Percentiles rank a stretch among this genome's conserved stretches.
Conservation (phyloP, 2,888 invertebrate genomes). For the Lomographa bimaculata region DNA sequence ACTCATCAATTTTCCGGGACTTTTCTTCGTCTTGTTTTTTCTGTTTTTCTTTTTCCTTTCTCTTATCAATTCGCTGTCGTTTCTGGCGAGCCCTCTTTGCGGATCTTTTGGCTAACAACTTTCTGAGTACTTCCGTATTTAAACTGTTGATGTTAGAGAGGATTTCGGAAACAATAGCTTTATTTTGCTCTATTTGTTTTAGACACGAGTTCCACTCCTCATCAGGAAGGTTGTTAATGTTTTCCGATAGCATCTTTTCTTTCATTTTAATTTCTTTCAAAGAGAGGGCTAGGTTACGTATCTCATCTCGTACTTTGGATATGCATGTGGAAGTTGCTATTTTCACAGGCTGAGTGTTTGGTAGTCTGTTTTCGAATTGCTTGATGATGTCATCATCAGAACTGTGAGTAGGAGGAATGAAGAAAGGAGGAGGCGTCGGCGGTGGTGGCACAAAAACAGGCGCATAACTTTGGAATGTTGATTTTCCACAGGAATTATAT, state of each 20-base stretch:
- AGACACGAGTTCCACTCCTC: conserved; percentile 81
- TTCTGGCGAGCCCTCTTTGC: conserved; percentile 76
- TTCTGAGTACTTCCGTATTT: conserved; percentile 63
- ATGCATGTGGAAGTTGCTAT: conserved; percentile 39
- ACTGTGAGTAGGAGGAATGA: conserved; percentile 35
- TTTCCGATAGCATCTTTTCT: conserved; percentile 67
- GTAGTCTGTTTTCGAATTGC: conserved; percentile 42
- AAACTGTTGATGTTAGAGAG: conserved; percentile 65
- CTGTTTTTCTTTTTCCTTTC: conserved; percentile 61
- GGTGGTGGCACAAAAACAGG: conserved; percentile 44
- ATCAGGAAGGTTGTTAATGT: conserved; percentile 69
- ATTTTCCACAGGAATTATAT: conserved; percentile 49
- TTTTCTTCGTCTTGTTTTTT: conserved; percentile 69
- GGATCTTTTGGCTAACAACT: conserved; percentile 66
- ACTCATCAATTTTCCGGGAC: conserved; percentile 86
- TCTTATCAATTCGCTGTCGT: conserved; percentile 58
- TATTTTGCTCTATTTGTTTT: conserved; percentile 73
- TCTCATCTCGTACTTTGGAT: conserved; percentile 44
- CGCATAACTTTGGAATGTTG: conserved; percentile 65
- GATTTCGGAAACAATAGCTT: conserved; percentile 66
- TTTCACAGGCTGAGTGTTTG: conserved; percentile 8
- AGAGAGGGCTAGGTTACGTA: conserved; percentile 41
- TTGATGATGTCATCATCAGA: conserved; percentile 56
- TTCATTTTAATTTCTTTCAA: conserved; percentile 50
- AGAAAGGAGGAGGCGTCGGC: conserved; percentile 45